Evolutionary conservation across 2,113 vertebrate species (phyloP), one percentile per base, ranked within the genome.

Genomic region (Montifringilla adamsi): DNA sequence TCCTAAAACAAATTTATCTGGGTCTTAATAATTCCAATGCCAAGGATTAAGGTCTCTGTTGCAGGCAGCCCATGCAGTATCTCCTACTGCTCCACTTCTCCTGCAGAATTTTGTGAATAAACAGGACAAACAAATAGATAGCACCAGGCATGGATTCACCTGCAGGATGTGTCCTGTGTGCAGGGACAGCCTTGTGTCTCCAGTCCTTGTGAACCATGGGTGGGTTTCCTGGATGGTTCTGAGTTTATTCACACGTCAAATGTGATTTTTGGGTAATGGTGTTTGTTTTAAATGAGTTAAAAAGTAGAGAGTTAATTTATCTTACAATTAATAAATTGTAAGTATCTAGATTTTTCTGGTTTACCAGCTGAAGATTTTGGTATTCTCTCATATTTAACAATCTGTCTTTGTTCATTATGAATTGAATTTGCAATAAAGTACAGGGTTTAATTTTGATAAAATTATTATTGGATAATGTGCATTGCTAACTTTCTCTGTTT

Each of bases 151-250:
- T 50, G 50, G 63, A 56, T 86, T 72, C 43, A 31, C 31, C 27
- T 41, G 39, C 41, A 69, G n/a, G 46, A 26, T 19, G 3, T 30
- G 21, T 30, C 53, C 28, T 69, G 7, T 3, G 10, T 31, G 15
- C 11, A 6, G 73, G 26, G 13, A 47, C 10, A 37, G 9, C 17
- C 30, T 47, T 21, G 41, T 10, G 10, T 15, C 33, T 52, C 24
- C 52, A 9, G 1, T 18, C 5, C 5, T 27, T 0, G 0, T 8
- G 43, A 59, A 44, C 6, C 11, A 46, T 6, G 19, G 15, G 7
- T n/a, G 37, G 23, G 21, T n/a, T 47, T 85, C 13, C 41, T 47
- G 16, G 17, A 4, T 11, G 27, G 7, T 15, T 56, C 50, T 26
- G 14, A 35, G 24, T 69, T 64, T 74, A 22, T 72, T 85, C 49